phyloP scores from a whole-genome alignment of 2,797 vertebrate genomes.

The Chaunax sp. region DNA sequence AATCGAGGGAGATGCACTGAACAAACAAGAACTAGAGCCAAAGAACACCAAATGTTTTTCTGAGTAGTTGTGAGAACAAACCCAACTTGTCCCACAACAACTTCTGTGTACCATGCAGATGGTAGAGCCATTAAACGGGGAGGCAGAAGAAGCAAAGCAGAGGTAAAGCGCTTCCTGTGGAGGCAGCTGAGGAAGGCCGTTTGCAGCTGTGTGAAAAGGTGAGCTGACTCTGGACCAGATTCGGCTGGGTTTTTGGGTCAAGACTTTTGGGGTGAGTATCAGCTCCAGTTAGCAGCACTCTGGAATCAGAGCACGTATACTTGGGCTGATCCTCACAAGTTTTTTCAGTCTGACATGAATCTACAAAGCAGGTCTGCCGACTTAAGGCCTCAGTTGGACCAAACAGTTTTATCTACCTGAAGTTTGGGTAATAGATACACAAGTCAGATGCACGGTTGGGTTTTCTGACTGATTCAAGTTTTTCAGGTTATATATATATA shows the following conservation, averaged over 20 bases:
- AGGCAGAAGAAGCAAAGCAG: constrained; percentile 39
- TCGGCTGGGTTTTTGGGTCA: not conserved
- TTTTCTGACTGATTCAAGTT: too few relatives aligned
- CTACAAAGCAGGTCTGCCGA: constrained; percentile 35
- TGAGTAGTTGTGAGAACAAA: constrained; percentile 40
- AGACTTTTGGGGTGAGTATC: constrained; percentile 12
- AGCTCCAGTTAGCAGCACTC: too few relatives aligned
- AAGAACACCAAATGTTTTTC: constrained; percentile 28
- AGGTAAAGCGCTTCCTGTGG: constrained; percentile 68
- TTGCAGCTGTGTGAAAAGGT: constrained; percentile 35
- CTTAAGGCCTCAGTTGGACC: too few relatives aligned
- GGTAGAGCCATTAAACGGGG: constrained; percentile 62
- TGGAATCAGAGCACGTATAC: constrained; percentile 1
- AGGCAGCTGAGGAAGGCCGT: constrained; percentile 39
- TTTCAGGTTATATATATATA: too few relatives aligned
- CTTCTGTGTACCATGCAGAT: constrained; percentile 57
- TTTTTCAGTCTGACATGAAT: constrained; percentile 23
- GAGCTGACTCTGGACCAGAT: constrained; percentile 19
- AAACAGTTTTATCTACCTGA: constrained; percentile 9
- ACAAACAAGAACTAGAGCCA: constrained; percentile 56
- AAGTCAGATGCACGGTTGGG: too few relatives aligned
- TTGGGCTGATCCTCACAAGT: constrained; percentile 17
- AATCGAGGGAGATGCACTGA: constrained; percentile 33
- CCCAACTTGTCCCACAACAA: constrained; percentile 49
- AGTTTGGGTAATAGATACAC: too few relatives aligned